Evolutionary conservation across 2,113 vertebrate genomes (phyloP).

Genomic region (Lipophrys pholis): DNA sequence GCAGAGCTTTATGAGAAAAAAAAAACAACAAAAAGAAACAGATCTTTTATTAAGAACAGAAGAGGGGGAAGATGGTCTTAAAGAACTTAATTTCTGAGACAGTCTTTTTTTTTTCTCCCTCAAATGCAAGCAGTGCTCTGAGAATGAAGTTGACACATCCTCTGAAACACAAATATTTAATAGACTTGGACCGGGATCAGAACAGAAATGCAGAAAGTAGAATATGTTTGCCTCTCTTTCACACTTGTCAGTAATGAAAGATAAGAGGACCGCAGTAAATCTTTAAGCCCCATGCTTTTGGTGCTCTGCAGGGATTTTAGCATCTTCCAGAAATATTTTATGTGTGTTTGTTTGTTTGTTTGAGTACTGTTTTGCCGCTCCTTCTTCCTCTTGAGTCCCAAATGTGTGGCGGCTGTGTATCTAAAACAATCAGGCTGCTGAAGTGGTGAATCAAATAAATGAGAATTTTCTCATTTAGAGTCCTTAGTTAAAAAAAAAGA

Average conservation of each 20-base stretch:
- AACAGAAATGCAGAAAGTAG: constrained; percentile 78
- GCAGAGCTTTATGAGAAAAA: constrained; percentile 78
- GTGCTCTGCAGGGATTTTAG: constrained; percentile 81
- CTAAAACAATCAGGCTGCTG: constrained; percentile 53
- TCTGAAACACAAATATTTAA: constrained; percentile 78
- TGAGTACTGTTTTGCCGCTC: constrained; percentile 54
- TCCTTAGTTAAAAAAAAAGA: constrained; percentile 29
- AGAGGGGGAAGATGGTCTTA: constrained; percentile 76
- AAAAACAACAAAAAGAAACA: constrained; percentile 77
- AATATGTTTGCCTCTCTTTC: constrained; percentile 79
- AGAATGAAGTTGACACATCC: constrained; percentile 70
- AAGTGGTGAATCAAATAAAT: constrained; percentile 54
- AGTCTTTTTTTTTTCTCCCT: constrained; percentile 45
- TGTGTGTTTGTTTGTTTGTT: constrained; percentile 72
- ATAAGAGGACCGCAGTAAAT: constrained; percentile 81
- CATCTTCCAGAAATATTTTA: constrained; percentile 79
- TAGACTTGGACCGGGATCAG: constrained; percentile 82
- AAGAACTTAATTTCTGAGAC: constrained; percentile 80
- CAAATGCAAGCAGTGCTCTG: constrained; percentile 70
- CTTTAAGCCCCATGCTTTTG: constrained; percentile 82
- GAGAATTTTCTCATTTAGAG: constrained; percentile 38
- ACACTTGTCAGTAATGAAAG: constrained; percentile 79
- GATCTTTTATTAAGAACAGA: constrained; percentile 79
- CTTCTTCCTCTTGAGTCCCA: constrained; percentile 58
- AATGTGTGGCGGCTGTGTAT: constrained; percentile 51